A percentile compares a stretch with the other conserved stretches of the same genome.
Evolutionary conservation across 2,797 vertebrate genomes (phyloP).

Genomic region (Sebastes trivittatus): DNA sequence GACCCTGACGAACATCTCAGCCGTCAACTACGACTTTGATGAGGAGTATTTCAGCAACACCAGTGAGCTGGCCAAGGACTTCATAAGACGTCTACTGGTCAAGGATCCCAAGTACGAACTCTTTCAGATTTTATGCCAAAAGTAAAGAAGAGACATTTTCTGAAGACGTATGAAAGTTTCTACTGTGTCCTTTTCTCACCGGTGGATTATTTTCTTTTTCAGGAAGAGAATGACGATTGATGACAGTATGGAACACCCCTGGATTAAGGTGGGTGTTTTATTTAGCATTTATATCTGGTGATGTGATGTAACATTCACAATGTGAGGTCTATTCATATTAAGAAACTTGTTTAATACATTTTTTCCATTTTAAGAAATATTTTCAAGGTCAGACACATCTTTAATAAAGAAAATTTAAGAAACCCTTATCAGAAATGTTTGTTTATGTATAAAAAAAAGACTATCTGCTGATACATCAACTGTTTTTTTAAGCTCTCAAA

Average conservation of each 20-base stretch:
- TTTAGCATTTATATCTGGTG: not conserved
- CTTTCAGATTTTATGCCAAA: not conserved
- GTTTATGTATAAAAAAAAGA: not conserved
- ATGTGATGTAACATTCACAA: not conserved
- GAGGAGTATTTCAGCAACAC: slow-evolving; percentile 98
- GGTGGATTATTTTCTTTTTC: slow-evolving; percentile 17
- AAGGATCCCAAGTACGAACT: slow-evolving; percentile 94
- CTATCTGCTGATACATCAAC: not conserved
- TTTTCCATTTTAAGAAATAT: not conserved
- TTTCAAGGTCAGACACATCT: no score
- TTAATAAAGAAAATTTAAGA: not conserved
- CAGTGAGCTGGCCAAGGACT: slow-evolving; percentile 97
- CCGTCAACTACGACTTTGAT: slow-evolving; percentile 96
- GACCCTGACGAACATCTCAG: slow-evolving; percentile 96
- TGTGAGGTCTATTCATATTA: not conserved
- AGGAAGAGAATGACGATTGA: slow-evolving; percentile 98
- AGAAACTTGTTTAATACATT: no score
- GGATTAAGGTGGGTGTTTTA: slow-evolving; percentile 92
- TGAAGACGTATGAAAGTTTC: not conserved
- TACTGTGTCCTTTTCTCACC: not conserved
- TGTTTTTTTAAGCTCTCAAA: not conserved
- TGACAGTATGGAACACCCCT: slow-evolving; percentile 94
- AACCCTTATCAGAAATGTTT: not conserved
- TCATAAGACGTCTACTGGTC: slow-evolving; percentile 94
- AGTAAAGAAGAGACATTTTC: not conserved